phyloP scores from a whole-genome alignment of 2,113 vertebrate genomes.

The Chaetodon trifascialis region DNA sequence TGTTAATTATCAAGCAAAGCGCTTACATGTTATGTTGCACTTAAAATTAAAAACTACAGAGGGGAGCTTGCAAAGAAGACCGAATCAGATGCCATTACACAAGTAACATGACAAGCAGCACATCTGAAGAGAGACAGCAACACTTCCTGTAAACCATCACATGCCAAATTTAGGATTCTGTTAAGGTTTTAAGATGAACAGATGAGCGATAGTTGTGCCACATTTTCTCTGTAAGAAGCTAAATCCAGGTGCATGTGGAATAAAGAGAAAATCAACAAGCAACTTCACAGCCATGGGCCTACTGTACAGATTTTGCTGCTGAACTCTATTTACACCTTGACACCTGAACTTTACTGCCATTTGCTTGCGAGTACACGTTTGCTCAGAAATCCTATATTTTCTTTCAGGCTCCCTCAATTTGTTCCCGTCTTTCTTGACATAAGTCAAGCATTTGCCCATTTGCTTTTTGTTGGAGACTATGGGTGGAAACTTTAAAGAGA shows the following conservation, averaged over 20 bases:
- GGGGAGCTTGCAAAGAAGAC: neutral
- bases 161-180: neutral
- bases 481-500: neutral
- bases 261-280: neutral
- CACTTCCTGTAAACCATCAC: neutral
- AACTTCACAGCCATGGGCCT: neutral
- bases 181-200: neutral
- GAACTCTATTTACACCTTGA: constrained; percentile 7
- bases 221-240: neutral
- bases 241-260: neutral
- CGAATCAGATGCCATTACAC: neutral
- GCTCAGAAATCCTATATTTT: neutral
- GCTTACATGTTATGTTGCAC: neutral
- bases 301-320: neutral
- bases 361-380: neutral
- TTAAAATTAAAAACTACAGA: neutral
- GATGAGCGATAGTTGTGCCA: neutral
- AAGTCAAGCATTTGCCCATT: neutral
- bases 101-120: neutral
- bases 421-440: neutral
- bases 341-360: neutral
- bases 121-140: neutral
- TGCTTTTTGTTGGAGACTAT: neutral
- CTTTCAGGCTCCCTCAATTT: neutral
- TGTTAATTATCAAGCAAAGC: neutral